Percentiles rank a stretch among this genome's conserved stretches.
These are phyloP conservation scores for Pterophyllum scalare DNA, from an alignment of 2,113 vertebrate genomes.

Conservation along the genomic window DNA sequence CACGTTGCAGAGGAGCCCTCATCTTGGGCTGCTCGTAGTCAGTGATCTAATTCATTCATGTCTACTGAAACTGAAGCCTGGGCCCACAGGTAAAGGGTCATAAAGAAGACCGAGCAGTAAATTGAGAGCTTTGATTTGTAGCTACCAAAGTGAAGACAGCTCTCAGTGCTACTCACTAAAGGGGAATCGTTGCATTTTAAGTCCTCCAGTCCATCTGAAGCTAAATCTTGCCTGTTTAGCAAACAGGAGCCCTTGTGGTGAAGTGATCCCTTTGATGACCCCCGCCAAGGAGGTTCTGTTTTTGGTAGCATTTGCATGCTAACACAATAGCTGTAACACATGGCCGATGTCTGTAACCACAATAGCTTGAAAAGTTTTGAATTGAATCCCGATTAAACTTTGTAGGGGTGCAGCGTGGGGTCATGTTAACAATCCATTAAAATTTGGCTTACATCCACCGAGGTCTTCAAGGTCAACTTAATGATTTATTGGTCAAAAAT, in stretches of 20 bases:
- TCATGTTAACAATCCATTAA: too few species aligned
- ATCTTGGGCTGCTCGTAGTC: conserved; percentile 26
- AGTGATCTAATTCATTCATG: conserved; percentile 12
- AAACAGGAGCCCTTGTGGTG: background rate
- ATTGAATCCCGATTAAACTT: too few species aligned
- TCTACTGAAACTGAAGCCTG: background rate
- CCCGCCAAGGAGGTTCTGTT: too few species aligned
- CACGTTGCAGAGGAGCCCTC: conserved; percentile 24
- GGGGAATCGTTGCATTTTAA: background rate
- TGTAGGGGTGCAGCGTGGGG: too few species aligned
- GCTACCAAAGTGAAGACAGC: background rate
- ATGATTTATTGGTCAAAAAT: too few species aligned
- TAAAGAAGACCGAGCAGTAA: conserved; percentile 7
- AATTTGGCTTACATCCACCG: too few species aligned
- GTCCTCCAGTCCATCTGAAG: background rate
- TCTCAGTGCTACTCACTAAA: background rate
- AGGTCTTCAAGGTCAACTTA: too few species aligned
- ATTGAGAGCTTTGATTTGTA: conserved; percentile 34
- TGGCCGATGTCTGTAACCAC: too few species aligned
- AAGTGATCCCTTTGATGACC: conserved; percentile 16
- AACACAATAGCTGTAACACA: too few species aligned
- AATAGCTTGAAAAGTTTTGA: too few species aligned
- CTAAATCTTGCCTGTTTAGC: background rate
- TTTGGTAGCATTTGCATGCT: too few species aligned
- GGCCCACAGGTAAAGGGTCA: background rate